Conservation (phyloP, 2,113 vertebrate species). For the Amia ocellicauda region DNA sequence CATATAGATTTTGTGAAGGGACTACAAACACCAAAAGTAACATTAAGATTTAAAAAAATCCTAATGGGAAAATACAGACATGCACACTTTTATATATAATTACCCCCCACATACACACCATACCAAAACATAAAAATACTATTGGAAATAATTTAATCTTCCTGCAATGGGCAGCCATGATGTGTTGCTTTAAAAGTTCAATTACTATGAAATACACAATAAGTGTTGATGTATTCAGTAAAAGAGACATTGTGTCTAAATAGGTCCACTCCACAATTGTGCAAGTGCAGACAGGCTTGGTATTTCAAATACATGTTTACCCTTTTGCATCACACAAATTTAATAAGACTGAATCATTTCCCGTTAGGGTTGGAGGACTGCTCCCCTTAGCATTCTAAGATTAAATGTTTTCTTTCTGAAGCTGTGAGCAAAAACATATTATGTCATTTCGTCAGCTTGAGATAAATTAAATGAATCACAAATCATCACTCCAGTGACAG, state of each 20-base stretch:
- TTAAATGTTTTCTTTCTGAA: slow-evolving; percentile 10
- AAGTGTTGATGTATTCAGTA: not conserved
- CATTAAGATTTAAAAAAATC: too few relatives aligned
- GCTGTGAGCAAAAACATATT: slow-evolving; percentile 13
- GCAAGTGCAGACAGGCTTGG: not conserved
- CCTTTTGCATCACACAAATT: slow-evolving; percentile 2
- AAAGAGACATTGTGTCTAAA: not conserved
- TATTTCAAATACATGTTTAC: slow-evolving; percentile 4
- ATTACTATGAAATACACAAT: not conserved
- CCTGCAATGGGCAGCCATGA: not conserved
- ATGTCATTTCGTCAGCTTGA: slow-evolving; percentile 23
- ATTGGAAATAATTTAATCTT: too few relatives aligned
- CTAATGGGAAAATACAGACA: too few relatives aligned
- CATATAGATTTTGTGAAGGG: too few relatives aligned
- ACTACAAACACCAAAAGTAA: too few relatives aligned
- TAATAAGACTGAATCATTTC: not conserved
- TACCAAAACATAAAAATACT: too few relatives aligned
- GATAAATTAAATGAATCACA: slow-evolving; percentile 27
- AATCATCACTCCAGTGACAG: slow-evolving; percentile 25
- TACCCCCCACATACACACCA: too few relatives aligned
- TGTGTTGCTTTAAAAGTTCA: not conserved
- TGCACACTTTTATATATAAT: too few relatives aligned
- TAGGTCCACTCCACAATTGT: not conserved
- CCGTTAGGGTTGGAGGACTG: not conserved
- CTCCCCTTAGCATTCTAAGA: slow-evolving; percentile 6